Evolutionary conservation across 2,113 vertebrate species (phyloP), one percentile per base, ranked within the genome.

Genomic region (Notarius quadriscutis): DNA sequence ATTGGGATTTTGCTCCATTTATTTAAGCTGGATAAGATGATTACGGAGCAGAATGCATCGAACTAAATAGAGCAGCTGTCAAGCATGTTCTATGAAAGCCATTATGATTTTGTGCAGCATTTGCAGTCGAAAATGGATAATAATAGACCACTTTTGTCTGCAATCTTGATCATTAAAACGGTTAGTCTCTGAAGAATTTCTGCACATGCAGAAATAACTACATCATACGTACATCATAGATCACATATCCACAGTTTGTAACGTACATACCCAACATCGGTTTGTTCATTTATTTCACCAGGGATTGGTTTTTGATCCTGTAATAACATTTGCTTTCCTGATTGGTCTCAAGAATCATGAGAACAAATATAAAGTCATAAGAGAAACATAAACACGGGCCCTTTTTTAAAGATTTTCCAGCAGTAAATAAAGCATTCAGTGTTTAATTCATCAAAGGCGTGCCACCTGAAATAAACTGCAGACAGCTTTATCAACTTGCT

Each of bases 1-100:
- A 60, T 84, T 90, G 85, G 86, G 89, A 83, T 88, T 90, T 87
- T 81, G 81, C 75, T 81, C 58, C 58, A 87, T 90, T 88, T 71
- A 87, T 88, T 90, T 88, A 90, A 90, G 87, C 87, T 90, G 89
- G 85, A 86, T 90, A 90, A 90, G 77, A 87, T 90, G 89, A 90
- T 90, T 90, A 90, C 84, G 85, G 87, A 74, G 74, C 85, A 84
- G 30, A 81, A 80, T 87, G 87, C 84, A 87, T 58, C 69, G 77
- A 87, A 87, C 83, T 87, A 86, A 86, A 87, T 53, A 81, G 87
- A 90, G 88, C 87, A 90, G 85, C 89, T 90, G 89, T 88, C 87
- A 87, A 87, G 89, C 87, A 87, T 53, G 81, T 77, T 75, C 80
- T 55, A 53, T 75, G 18, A 83, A 77, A 75, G 69, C 41, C 86